Evolutionary conservation across 2,797 vertebrate genomes (phyloP).

Genomic region (Merluccius polli): DNA sequence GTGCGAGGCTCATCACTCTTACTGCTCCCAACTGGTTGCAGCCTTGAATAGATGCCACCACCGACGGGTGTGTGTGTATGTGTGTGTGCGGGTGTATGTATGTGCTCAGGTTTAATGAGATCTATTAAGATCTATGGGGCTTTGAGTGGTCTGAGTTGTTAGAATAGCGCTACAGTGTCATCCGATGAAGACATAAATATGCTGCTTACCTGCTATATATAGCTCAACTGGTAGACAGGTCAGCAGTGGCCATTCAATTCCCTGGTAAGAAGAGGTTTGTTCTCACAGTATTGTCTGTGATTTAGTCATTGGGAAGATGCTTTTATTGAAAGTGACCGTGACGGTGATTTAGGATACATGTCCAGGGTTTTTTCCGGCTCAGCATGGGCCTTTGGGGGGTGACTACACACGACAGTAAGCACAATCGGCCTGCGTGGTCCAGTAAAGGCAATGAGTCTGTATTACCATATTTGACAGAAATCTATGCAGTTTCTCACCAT

Average conservation of each 20-base stretch:
- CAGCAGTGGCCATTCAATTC: too few species aligned
- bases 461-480: too few species aligned
- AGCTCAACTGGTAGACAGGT: too few species aligned
- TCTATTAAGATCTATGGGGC: neutral
- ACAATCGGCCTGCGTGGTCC: too few species aligned
- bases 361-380: too few species aligned
- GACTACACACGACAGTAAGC: too few species aligned
- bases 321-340: neutral
- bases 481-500: too few species aligned
- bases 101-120: neutral
- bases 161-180: neutral
- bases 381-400: too few species aligned
- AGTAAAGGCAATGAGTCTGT: too few species aligned
- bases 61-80: neutral
- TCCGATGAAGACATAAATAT: neutral
- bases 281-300: too few species aligned
- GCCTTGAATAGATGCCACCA: neutral
- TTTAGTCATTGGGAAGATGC: neutral
- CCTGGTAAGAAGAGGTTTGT: too few species aligned
- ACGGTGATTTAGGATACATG: neutral
- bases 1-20: neutral
- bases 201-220: too few species aligned
- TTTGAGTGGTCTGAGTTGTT: neutral
- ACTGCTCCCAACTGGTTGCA: neutral
- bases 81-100: neutral